Percentiles rank a stretch among this genome's conserved stretches.
Evolutionary conservation across 2,888 invertebrate species (phyloP).

Genomic region (Smittia sp.): DNA sequence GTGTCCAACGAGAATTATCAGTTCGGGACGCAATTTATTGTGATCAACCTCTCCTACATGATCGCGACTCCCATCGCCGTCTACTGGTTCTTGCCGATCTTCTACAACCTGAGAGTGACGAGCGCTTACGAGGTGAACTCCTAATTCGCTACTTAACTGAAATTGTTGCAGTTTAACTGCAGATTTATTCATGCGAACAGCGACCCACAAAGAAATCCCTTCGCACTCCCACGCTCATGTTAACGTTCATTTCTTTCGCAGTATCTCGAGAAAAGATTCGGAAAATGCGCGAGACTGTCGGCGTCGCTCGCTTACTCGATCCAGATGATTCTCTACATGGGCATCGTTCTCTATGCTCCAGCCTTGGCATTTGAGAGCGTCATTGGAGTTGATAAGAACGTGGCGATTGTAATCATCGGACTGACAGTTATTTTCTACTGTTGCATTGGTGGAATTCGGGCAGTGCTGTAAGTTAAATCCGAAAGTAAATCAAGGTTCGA

Average conservation of each 20-base stretch:
- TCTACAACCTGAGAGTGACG: slow-evolving; percentile 75
- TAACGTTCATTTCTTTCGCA: slow-evolving; percentile 51
- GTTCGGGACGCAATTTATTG: slow-evolving; percentile 75
- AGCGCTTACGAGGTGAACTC: slow-evolving; percentile 74
- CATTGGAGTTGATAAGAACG: slow-evolving; percentile 69
- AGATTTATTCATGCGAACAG: slow-evolving; percentile 19
- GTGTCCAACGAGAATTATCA: slow-evolving; percentile 84
- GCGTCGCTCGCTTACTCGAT: slow-evolving; percentile 82
- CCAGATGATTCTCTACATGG: slow-evolving; percentile 88
- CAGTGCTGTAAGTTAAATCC: slow-evolving; percentile 59
- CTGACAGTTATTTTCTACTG: slow-evolving; percentile 61
- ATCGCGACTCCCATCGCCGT: slow-evolving; percentile 75
- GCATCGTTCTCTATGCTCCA: slow-evolving; percentile 91
- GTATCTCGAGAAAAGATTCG: slow-evolving; percentile 88
- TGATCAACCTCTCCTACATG: slow-evolving; percentile 73
- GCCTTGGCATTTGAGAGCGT: slow-evolving; percentile 85
- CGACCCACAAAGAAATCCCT: no score
- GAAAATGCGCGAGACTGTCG: slow-evolving; percentile 67
- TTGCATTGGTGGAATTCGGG: slow-evolving; percentile 86
- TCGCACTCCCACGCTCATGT: not conserved
- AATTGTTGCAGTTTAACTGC: not conserved
- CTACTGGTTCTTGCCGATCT: slow-evolving; percentile 78
- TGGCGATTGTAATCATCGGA: slow-evolving; percentile 61
- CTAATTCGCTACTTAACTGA: not conserved
- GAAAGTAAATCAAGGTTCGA: not conserved